Evolutionary conservation across 30 jellyfish, hydroid and myxozoan species (phyloP), one percentile per base, ranked within the genome.

Genomic region (Haliclystus octoradiatus): DNA sequence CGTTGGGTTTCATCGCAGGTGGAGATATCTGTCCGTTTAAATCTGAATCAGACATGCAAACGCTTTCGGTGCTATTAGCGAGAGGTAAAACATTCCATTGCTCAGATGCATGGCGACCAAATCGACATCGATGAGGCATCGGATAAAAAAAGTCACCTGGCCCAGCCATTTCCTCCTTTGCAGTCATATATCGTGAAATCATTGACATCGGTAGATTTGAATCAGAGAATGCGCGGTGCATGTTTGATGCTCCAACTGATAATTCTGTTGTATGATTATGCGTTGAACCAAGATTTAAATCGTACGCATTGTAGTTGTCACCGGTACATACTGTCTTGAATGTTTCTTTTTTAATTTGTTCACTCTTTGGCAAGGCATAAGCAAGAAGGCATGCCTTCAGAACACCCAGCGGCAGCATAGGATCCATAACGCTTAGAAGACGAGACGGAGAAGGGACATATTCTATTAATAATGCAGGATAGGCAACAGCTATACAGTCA

Each of bases 361-460:
- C 57, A 19, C 19, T 40, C 57, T 40, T 40, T 19, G 57, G 57
- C 9, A 95, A 96, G 2, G 91, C 83, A 78, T 92, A 92, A 13
- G 99, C 96, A 49, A 70, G 81, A 22, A 83, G 68, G 57, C 96
- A 83, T 9, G 75, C 84, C 67, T 84, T 84, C 72, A 92, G 75
- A 15, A 92, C 85, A 31, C 96, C 99, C 9, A 82, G 67, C 32
- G 96, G 95, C 50, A 92, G 72, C 14, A 92, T 72, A 2, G 96
- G 99, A 40, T 92, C 99, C 95, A 83, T 83, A 23, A 80, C 57
- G n/a, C 94, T 60, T 9, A 92, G 85, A 63, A 92, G 72, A n/a
- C 99, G 84, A 0, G 99, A 92, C 14, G 99, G 99, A 27, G 99
- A 67, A 0, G 95, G 94, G 1, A 81, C 68, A 49, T 46, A 80